phyloP scores from a whole-genome alignment of 2,797 vertebrate genomes.

The Pempheris klunzingeri region DNA sequence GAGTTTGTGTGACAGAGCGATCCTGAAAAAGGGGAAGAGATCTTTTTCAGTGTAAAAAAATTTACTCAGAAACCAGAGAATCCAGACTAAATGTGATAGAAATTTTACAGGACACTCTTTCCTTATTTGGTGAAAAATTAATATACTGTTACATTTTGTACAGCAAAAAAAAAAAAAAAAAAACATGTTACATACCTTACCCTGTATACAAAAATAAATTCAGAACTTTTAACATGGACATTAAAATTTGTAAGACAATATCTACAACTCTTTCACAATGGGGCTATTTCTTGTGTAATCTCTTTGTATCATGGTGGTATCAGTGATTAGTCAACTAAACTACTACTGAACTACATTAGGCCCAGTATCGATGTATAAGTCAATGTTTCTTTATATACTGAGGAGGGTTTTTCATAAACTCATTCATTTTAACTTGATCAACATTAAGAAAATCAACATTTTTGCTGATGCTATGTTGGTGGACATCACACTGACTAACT shows the following conservation, averaged over 20 bases:
- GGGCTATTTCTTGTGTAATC: not conserved
- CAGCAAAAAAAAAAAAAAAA: too few relatives aligned
- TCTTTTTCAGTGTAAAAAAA: slow-evolving; percentile 8
- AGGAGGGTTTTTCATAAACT: not conserved
- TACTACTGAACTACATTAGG: not conserved
- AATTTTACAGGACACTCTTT: not conserved
- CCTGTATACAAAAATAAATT: not conserved
- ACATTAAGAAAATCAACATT: not conserved
- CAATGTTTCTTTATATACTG: not conserved
- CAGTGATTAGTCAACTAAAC: not conserved
- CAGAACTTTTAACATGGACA: not conserved
- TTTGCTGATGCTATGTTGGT: not conserved
- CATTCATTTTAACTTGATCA: not conserved
- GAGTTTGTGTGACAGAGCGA: slow-evolving; percentile 1
- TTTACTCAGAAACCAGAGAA: not conserved
- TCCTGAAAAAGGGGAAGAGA: slow-evolving; percentile 16
- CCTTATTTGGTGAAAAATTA: not conserved
- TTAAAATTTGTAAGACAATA: not conserved
- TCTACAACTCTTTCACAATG: slow-evolving; percentile 8
- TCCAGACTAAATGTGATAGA: not conserved
- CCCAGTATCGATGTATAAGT: not conserved
- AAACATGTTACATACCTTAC: not conserved
- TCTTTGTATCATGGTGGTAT: not conserved
- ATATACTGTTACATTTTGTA: not conserved
- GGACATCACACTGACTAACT: not conserved